A percentile compares a stretch with the other conserved stretches of the same genome.
Conservation (phyloP, 2,113 vertebrate genomes). For the Nematolebias whitei region DNA sequence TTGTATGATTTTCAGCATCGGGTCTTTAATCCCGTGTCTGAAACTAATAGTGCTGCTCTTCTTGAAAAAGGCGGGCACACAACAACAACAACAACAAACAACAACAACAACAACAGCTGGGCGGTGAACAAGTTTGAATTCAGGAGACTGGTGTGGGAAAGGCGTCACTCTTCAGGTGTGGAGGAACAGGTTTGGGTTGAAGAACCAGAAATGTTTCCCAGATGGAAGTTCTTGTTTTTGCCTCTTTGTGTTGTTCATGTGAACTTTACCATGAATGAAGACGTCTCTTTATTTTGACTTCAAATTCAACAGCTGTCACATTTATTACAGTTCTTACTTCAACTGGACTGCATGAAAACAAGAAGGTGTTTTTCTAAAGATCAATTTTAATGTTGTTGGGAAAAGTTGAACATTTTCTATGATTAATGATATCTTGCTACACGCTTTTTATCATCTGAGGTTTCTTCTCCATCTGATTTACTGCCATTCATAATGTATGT, state of each 20-base stretch:
- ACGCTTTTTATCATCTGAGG: background rate
- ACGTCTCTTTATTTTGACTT: background rate
- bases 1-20: no score
- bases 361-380: slow-evolving; percentile 4
- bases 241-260: slow-evolving; percentile 23
- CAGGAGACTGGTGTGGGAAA: slow-evolving; percentile 12
- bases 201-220: slow-evolving; percentile 70
- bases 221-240: slow-evolving; percentile 17
- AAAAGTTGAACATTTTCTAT: slow-evolving; percentile 2
- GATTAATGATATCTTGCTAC: slow-evolving; percentile 6
- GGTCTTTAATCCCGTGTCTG: no score
- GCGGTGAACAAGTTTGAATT: background rate
- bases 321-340: background rate
- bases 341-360: background rate
- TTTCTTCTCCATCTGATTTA: no score
- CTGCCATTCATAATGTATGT: no score
- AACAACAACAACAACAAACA: background rate
- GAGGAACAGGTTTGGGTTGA: slow-evolving; percentile 81
- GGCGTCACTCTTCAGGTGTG: slow-evolving; percentile 44
- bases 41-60: background rate
- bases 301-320: no score
- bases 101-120: background rate
- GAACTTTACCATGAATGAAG: slow-evolving; percentile 46
- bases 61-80: no score
- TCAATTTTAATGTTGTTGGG: background rate